Conservation (phyloP, 2,888 invertebrate species). For the Harpagoxenus sublaevis region DNA sequence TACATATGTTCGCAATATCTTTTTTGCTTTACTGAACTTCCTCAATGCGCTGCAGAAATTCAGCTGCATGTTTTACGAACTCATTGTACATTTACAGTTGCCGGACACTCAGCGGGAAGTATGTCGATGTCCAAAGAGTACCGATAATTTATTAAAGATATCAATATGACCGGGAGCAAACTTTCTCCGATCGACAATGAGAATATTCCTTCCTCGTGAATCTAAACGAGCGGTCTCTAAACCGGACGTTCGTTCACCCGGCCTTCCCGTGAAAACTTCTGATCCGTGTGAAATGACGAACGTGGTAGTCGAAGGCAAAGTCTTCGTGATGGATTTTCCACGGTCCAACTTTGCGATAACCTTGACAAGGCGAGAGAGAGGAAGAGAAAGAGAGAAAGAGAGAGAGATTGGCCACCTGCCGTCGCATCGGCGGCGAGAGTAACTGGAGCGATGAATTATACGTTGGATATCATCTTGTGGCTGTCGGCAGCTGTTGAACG, state of each 20-base stretch:
- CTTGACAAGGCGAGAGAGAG: constrained; percentile 24
- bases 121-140: constrained; percentile 49
- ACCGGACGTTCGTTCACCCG: not conserved
- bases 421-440: constrained; percentile 47
- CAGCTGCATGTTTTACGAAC: not conserved
- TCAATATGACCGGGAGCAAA: constrained; percentile 24
- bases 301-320: constrained; percentile 9
- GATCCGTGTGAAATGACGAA: constrained; percentile 5
- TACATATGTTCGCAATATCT: not conserved
- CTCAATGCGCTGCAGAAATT: not conserved
- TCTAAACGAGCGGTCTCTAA: constrained; percentile 18
- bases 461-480: constrained; percentile 58
- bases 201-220: not conserved
- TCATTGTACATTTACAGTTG: not conserved
- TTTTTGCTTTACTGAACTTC: not conserved
- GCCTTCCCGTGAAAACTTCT: constrained; percentile 10
- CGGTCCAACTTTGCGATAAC: constrained; percentile 26
- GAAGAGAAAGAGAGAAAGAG: not conserved
- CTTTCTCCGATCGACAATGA: constrained; percentile 45
- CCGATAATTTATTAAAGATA: constrained; percentile 70
- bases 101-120: too few species aligned
- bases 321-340: constrained; percentile 14
- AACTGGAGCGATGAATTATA: constrained; percentile 72
- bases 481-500: constrained; percentile 66
- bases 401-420: constrained; percentile 68